A percentile compares a stretch with the other conserved stretches of the same genome.
These are phyloP conservation scores for Parotia lawesii DNA, from an alignment of 2,113 vertebrate species.

Conservation along the genomic window DNA sequence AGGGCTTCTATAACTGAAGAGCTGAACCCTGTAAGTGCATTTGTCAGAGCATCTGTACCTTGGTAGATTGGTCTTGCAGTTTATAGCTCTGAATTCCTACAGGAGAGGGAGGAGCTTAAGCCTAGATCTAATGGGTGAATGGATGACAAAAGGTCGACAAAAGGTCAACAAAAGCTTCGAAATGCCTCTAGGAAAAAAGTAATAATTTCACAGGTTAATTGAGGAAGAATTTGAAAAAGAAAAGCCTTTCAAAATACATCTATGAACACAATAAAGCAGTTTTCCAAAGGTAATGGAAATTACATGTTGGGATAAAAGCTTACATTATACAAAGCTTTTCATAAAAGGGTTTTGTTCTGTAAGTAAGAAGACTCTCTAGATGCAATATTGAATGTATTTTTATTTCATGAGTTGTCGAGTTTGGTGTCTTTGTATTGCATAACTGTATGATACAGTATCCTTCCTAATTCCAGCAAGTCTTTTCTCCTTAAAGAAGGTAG, in stretches of 20 bases:
- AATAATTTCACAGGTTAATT: neutral
- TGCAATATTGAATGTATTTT: rapidly evolving
- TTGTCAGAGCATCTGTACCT: neutral
- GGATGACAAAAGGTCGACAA: neutral
- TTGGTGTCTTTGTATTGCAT: neutral
- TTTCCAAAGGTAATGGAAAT: neutral
- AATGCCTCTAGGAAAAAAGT: neutral
- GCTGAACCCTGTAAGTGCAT: neutral
- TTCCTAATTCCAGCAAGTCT: conserved; percentile 15
- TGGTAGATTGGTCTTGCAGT: neutral
- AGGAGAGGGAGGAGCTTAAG: neutral
- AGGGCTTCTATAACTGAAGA: neutral
- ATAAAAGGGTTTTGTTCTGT: neutral
- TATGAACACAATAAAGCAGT: neutral
- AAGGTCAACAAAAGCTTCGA: neutral
- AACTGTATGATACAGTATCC: neutral
- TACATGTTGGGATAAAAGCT: neutral
- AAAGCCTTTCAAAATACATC: neutral
- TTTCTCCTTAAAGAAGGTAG: conserved; percentile 26
- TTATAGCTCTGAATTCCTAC: neutral
- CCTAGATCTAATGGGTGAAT: neutral
- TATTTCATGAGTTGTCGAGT: neutral
- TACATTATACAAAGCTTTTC: neutral
- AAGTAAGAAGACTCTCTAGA: neutral
- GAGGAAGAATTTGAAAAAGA: neutral